Evolutionary conservation across 2,797 vertebrate species (phyloP), one percentile per base, ranked within the genome.

Genomic region (Syndactyla subalaris): DNA sequence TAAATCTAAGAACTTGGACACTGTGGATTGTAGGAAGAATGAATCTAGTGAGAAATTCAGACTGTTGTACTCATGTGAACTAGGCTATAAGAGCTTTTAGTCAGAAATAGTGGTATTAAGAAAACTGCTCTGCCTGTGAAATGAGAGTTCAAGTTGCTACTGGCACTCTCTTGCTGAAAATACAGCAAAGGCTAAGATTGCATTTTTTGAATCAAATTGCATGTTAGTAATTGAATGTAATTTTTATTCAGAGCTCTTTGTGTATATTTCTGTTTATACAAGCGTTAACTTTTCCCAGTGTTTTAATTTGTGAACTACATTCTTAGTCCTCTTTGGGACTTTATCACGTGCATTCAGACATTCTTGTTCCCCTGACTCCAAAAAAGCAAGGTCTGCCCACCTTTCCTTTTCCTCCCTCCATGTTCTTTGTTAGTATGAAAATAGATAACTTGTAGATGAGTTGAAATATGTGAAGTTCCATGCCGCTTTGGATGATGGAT

Each of bases 311-410:
- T 84, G 75, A n/a, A 36, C 5, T 55, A 21, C 4, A 12, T 70
- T 58, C 43, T 65, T 61, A 32, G 71, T 66, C 36, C 12, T 12
- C 48, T 43, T 21, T 30, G 29, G 52, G 36, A 71, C 21, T 14
- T 57, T 82, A 16, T 29, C 18, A 34, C 10, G 10, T 68, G 13
- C 58, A 34, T 76, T 32, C 48, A 73, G 27, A 24, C 57, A 22
- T 83, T 71, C 39, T 74, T 0, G 0, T 79, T 80, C 32, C 26
- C 32, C 11, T 65, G 7, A 4, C 14, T 6, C 23, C 4, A 1
- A 24, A 57, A 63, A 49, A 14, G 20, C 19, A 23, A 68, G 13
- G 8, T 55, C 45, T 75, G 15, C 38, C 21, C 22, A 23, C 19
- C 26, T 70, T 72, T 68, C 18, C 41, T 83, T 93, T 54, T 6